Conservation (phyloP, 2,113 vertebrate genomes). For the Osmerus mordax region DNA sequence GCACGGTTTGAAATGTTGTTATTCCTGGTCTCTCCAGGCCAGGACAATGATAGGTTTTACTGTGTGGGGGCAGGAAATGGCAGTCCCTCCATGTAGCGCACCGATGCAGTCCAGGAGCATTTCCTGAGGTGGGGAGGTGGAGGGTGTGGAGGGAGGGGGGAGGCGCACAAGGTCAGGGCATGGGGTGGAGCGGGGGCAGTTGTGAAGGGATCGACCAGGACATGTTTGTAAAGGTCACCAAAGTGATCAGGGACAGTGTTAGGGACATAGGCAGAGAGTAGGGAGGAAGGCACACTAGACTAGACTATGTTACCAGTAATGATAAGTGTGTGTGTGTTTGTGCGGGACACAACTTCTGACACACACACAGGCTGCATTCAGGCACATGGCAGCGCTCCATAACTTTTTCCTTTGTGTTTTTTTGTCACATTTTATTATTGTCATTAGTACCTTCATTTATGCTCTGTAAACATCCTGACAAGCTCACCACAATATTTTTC, state of each 20-base stretch:
- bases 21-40: conserved; percentile 45
- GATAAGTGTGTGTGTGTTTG: too few species aligned
- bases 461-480: too few species aligned
- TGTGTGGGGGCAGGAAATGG: conserved; percentile 44
- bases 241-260: conserved; percentile 8
- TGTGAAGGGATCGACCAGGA: conserved; percentile 16
- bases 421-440: neutral
- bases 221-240: conserved; percentile 25
- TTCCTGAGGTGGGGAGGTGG: conserved; percentile 11
- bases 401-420: neutral
- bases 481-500: too few species aligned
- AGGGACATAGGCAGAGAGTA: neutral
- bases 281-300: neutral
- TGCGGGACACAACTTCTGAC: neutral
- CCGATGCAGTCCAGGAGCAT: conserved; percentile 21
- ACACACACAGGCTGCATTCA: neutral
- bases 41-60: conserved; percentile 49
- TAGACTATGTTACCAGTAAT: neutral
- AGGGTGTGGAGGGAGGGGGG: conserved; percentile 21
- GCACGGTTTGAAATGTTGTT: conserved; percentile 39
- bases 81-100: conserved; percentile 21
- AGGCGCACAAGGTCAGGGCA: conserved; percentile 31
- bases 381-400: neutral
- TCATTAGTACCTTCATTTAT: too few species aligned
- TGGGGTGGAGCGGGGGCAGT: conserved; percentile 42